These are phyloP conservation scores for Frankliniella intonsa DNA, from an alignment of 2,888 invertebrate species.

Conservation along the genomic window DNA sequence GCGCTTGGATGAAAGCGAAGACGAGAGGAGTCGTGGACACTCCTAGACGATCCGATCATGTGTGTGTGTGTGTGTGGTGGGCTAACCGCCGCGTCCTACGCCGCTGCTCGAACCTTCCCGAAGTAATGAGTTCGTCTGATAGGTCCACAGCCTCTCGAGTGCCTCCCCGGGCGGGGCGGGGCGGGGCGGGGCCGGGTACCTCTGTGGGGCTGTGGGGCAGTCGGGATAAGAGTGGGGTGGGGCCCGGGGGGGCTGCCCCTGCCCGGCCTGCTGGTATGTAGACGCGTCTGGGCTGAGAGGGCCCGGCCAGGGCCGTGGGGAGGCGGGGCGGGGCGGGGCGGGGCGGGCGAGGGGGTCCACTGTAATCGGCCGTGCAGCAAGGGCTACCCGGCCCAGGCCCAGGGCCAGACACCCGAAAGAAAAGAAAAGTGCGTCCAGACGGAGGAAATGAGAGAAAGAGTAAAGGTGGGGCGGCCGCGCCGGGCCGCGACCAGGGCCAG, in stretches of 20 bases:
- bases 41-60: no score
- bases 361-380: background rate
- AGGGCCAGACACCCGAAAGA: background rate
- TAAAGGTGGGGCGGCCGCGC: background rate
- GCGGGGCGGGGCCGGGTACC: no score
- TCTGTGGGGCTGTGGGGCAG: background rate
- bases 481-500: background rate
- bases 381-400: background rate
- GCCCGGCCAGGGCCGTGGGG: no score
- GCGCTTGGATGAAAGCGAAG: no score
- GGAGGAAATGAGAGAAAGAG: slow-evolving; percentile 13
- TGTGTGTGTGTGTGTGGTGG: no score
- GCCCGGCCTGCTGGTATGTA: background rate
- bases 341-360: background rate
- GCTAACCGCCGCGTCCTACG: no score
- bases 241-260: background rate
- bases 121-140: no score
- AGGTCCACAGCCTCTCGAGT: no score
- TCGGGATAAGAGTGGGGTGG: background rate
- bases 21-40: no score
- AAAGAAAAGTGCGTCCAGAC: slow-evolving; percentile 26
- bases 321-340: no score
- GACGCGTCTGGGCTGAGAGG: background rate
- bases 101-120: no score
- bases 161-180: no score